Conservation (phyloP, 2,797 vertebrate genomes). For the Gephyroberyx darwinii region DNA sequence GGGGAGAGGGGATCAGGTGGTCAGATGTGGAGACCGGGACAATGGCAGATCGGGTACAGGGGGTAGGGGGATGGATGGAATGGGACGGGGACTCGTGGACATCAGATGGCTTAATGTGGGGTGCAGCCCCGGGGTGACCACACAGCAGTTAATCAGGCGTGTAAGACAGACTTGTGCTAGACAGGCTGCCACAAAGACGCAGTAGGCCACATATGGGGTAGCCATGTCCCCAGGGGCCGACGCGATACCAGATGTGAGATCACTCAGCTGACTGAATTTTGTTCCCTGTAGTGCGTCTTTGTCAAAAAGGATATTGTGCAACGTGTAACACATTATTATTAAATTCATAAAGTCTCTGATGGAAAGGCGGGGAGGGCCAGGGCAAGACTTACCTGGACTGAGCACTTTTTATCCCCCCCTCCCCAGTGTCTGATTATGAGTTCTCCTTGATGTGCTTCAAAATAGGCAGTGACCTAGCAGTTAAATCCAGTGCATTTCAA, state of each 20-base stretch:
- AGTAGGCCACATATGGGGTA: conserved; percentile 38
- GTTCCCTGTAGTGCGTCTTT: conserved; percentile 13
- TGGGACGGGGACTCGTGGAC: conserved; percentile 4
- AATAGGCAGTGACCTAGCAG: neutral
- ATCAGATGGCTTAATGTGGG: conserved; percentile 41
- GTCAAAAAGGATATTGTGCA: conserved; percentile 19
- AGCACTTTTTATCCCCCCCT: neutral
- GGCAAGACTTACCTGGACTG: neutral
- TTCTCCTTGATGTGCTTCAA: neutral
- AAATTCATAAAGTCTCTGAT: conserved; percentile 5
- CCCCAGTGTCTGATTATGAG: neutral
- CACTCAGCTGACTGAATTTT: conserved; percentile 11
- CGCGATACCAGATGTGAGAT: conserved; percentile 38
- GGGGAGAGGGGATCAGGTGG: conserved; percentile 39
- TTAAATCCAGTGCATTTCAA: neutral
- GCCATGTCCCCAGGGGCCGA: conserved; percentile 40
- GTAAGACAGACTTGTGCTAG: conserved; percentile 29
- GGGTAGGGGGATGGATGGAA: too few species aligned
- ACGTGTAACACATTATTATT: conserved; percentile 27
- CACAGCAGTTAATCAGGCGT: conserved; percentile 42
- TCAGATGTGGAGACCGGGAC: conserved; percentile 22
- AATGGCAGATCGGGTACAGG: conserved; percentile 18
- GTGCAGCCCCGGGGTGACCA: conserved; percentile 12
- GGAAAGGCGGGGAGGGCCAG: neutral
- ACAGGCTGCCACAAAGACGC: conserved; percentile 44